A percentile compares a stretch with the other conserved stretches of the same genome.
Conservation (phyloP, 2,113 vertebrate species). For the Pavo muticus region DNA sequence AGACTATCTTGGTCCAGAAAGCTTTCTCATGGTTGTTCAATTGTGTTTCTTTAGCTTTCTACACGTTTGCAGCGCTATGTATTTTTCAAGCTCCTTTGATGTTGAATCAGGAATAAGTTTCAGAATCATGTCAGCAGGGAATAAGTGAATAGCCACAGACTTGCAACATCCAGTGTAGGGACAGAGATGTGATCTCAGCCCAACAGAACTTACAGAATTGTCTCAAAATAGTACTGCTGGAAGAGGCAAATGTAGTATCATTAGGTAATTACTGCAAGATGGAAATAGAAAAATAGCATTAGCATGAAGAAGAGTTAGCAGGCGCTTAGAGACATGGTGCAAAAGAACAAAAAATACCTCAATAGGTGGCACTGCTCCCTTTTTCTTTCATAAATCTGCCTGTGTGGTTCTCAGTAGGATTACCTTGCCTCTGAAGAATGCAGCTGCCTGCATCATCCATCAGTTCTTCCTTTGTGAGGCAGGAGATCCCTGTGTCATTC, state of each 20-base stretch:
- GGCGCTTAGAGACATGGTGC: neutral
- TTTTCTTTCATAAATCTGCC: neutral
- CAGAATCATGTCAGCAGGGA: neutral
- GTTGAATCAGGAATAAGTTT: neutral
- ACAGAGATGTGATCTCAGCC: neutral
- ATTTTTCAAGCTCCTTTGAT: neutral
- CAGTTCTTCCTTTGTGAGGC: neutral
- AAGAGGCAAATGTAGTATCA: neutral
- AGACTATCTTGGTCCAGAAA: neutral
- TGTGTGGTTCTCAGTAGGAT: neutral
- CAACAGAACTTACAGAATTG: neutral
- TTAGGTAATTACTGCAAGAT: neutral
- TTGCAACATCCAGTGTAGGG: neutral
- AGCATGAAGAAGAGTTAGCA: neutral
- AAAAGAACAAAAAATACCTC: neutral
- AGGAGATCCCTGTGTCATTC: neutral
- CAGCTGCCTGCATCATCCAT: neutral
- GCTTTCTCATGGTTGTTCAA: neutral
- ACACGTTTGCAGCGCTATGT: neutral
- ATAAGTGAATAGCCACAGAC: neutral
- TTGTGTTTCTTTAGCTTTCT: neutral
- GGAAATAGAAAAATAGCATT: neutral
- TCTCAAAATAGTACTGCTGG: neutral
- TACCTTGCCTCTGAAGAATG: neutral
- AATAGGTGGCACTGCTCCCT: neutral